These are phyloP conservation scores for Neodiprion lecontei DNA, from an alignment of 1,140 invertebrate species.

Conservation along the genomic window DNA sequence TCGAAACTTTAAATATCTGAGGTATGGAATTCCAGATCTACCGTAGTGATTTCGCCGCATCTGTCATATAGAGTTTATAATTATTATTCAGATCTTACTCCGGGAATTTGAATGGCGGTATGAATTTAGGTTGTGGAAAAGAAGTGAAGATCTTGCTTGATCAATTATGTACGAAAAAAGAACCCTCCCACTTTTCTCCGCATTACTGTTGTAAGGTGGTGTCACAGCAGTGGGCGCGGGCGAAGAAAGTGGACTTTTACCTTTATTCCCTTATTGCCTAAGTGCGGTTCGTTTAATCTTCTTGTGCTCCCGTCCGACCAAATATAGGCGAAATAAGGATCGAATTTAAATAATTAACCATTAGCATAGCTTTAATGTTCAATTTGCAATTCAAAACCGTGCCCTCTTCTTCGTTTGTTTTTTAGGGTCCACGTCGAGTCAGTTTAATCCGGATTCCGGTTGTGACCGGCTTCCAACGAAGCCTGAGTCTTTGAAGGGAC, in stretches of 20 bases:
- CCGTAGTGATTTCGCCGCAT: too few relatives aligned
- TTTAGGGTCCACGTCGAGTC: not conserved
- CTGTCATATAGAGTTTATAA: too few relatives aligned
- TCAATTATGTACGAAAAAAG: too few relatives aligned
- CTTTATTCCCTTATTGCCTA: not conserved
- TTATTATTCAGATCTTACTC: too few relatives aligned
- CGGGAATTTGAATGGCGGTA: too few relatives aligned
- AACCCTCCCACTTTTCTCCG: too few relatives aligned
- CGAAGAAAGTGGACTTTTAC: not conserved
- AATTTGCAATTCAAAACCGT: not conserved
- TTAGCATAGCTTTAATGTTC: not conserved
- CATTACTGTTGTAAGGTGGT: too few relatives aligned
- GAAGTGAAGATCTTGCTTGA: too few relatives aligned
- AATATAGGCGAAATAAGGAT: conserved; percentile 7
- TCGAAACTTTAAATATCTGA: too few relatives aligned
- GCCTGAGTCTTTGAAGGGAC: not conserved
- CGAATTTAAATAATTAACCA: conserved; percentile 8
- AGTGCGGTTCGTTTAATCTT: not conserved
- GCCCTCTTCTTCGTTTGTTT: not conserved
- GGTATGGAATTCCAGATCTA: too few relatives aligned
- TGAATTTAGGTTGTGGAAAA: too few relatives aligned
- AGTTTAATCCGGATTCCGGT: not conserved
- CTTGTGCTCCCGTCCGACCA: not conserved
- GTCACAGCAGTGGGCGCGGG: too few relatives aligned
- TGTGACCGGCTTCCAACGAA: not conserved